Base-by-base conservation (phyloP, 2,797 vertebrate species). In the Erpetoichthys calabaricus region DNA sequence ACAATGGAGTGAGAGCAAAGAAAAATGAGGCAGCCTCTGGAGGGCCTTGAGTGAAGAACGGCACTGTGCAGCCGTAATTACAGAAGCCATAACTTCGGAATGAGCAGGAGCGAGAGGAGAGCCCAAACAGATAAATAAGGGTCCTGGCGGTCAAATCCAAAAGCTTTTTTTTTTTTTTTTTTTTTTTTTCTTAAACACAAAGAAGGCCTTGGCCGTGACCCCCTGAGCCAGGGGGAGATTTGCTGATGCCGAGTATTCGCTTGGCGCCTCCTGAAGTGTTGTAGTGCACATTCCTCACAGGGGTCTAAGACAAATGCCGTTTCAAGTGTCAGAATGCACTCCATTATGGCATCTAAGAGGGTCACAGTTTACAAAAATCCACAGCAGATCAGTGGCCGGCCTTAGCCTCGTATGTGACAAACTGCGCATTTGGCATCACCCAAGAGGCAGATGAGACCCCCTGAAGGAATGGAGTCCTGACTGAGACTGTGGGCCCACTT, bases 181-280 rank as follows among this genome's bases (percentile, higher is more conserved):
- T 25, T 25, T 25, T 25, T 62, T 55, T 44, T 56, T 56, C 60
- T 53, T 61, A 53, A 64, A 62, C 51, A 51, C 8, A 4, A 4
- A 44, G 49, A 58, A 42, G 46, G 47, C 57, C 56, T 56, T 46
- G 52, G 53, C 44, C 56, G 43, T 63, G 56, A 68, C 67, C 65
- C 62, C 64, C 56, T 9, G 42, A 51, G 45, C 55, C 55, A 47
- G 25, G 8, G 52, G 61, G 57, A 59, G 57, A 47, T 59, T 42
- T 47, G 60, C 47, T 25, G 45, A 25, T 25, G 25, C 25, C 25
- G 25, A 1, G 25, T 25, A 25, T 25, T 25, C 25, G 25, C 25
- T 25, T 25, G 25, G 25, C 25, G 25, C 25, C 25, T 25, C 25
- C 25, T 1, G 25, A 25, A 25, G 25, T 25, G 25, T 25, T 25